Evolutionary conservation across 1,140 invertebrate genomes (phyloP), one percentile per base, ranked within the genome.

Genomic region (Drosophila sucinea): DNA sequence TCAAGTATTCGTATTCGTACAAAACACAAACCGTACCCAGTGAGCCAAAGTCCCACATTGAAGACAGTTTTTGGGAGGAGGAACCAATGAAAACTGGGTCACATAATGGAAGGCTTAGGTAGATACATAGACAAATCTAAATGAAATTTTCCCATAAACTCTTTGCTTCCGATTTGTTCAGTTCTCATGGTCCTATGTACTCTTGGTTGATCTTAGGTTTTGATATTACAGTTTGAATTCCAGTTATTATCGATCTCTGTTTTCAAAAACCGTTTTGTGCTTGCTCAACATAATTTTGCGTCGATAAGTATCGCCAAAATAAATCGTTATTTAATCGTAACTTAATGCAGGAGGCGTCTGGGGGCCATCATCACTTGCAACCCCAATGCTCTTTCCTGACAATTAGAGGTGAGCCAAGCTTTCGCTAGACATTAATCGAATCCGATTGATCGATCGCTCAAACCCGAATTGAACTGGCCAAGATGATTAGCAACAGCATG

Each of bases 401-500:
- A 56, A 56, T n/a, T 56, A 56, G 54, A 56, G 47, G 41, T n/a
- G 27, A 25, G 58, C 27, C 65, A 57, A 32, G 44, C 77, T 76
- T 84, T 84, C 58, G 68, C 65, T 65, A 33, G 33, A 44, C 44
- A 66, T 32, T 55, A 60, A 73, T 72, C 60, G 72, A 65, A 51
- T 54, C 23, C 61, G 44, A 66, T 51, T 44, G 55, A 71, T 71
- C 73, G 64, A 71, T 68, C 47, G 61, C 61, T 69, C 38, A 2
- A 40, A 10, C 38, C 1, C 3, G 17, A 47, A 17, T 25, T 25
- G 57, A 63, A 56, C 64, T 64, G 35, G 44, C 54, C 25, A 54
- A 68, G 58, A 64, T 73, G 73, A 72, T 77, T 77, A 73, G 73
- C 47, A 41, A 55, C 38, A 65, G 65, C 51, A 75, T 71, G 64